Evolutionary conservation across 2,797 vertebrate species (phyloP), one percentile per base, ranked within the genome.

Genomic region (Sciaenops ocellatus): DNA sequence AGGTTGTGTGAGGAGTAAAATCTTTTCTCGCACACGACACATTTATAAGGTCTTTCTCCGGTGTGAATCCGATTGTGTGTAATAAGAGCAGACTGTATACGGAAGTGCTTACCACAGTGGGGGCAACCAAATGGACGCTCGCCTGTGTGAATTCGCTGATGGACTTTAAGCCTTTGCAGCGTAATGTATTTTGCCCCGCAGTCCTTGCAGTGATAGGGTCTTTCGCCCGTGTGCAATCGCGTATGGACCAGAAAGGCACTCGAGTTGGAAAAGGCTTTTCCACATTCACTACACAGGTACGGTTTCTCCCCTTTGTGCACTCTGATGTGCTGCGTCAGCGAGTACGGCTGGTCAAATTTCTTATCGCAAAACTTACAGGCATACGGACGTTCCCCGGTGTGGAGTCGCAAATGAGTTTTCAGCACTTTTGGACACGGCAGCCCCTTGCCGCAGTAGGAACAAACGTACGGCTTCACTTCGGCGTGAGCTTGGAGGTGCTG

Each of bases 241-340:
- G 72, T 38, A 38, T 66, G 72, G 20, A 74, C 20, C 28, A 34
- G 11, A 22, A 65, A 24, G 20, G 51, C 38, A 0, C 50, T 16
- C 0, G 20, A 22, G 41, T 20, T 22, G 22, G 42, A 24, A 22
- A 74, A 66, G 30, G 54, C 38, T 60, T 26, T 59, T 3, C 64
- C 73, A 7, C 63, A 68, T 1, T 59, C 34, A 11, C 73, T 60
- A 16, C 73, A 75, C 46, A 75, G 46, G 63, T 26, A 67, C 46
- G 55, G 73, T 28, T 18, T 64, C 61, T 64, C 48, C 18, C 41
- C 51, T 47, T 13, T 64, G 61, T 73, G 71, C 54, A 60, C 2
- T 7, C 73, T 42, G 22, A 75, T 5, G 34, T 67, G 63, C 16
- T 57, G 30, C 9, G 46, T 75, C 46, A 66, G 73, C 12, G 12